Evolutionary conservation across 2,113 vertebrate genomes (phyloP).

Genomic region (Trogon melanurus): DNA sequence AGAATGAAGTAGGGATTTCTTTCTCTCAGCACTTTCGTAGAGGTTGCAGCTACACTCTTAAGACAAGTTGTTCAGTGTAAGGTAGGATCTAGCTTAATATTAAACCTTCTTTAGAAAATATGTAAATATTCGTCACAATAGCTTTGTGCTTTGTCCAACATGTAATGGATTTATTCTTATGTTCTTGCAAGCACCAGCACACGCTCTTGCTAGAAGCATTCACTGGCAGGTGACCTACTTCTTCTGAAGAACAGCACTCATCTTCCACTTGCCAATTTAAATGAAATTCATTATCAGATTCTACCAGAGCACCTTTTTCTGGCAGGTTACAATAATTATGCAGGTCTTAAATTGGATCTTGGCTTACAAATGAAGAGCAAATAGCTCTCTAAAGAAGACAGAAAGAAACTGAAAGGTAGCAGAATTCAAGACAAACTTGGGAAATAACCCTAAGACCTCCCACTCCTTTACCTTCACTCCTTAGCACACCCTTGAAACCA

Average conservation of each 20-base stretch:
- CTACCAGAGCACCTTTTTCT: neutral
- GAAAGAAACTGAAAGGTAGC: neutral
- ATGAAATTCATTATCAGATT: neutral
- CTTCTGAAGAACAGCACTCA: neutral
- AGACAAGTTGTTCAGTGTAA: neutral
- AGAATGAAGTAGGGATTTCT: neutral
- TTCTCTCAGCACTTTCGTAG: neutral
- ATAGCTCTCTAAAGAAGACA: neutral
- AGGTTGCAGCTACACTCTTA: neutral
- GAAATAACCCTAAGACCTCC: neutral
- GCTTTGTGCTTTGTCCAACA: neutral
- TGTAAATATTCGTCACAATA: neutral
- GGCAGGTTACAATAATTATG: neutral
- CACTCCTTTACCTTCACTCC: neutral
- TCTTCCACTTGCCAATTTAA: neutral
- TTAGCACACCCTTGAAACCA: neutral
- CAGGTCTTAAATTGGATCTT: neutral
- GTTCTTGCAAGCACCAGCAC: neutral
- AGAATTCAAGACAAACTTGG: neutral
- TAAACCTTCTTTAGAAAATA: neutral
- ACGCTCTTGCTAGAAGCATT: neutral
- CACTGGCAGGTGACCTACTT: neutral
- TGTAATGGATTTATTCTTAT: neutral
- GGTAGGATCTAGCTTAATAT: neutral
- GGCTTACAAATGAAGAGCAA: neutral